Conservation (phyloP, 2,888 invertebrate species). For the Nysson spinosus region DNA sequence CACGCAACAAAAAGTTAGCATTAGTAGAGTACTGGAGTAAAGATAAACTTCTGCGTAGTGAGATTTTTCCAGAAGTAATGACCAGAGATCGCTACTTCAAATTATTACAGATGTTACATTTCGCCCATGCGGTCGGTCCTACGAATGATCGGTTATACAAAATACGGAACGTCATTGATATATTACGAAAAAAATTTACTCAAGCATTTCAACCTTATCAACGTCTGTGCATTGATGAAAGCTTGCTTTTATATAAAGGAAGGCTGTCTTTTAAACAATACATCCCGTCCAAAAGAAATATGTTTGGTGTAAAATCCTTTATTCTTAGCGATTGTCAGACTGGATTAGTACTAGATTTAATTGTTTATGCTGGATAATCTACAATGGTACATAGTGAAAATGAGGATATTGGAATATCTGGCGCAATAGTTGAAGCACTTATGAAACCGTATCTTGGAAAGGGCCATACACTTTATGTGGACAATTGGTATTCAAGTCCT, state of each 20-base stretch:
- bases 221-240: too few species aligned
- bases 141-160: constrained; percentile 9
- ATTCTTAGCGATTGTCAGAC: constrained; percentile 11
- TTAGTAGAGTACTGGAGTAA: too few species aligned
- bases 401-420: constrained; percentile 14
- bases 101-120: constrained; percentile 14
- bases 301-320: constrained; percentile 3
- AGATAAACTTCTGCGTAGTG: constrained; percentile 13
- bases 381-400: constrained; percentile 9
- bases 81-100: constrained; percentile 18
- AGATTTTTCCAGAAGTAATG: constrained; percentile 10
- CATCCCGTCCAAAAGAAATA: too few species aligned
- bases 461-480: constrained; percentile 2
- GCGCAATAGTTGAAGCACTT: constrained; percentile 10
- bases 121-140: background rate
- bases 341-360: constrained; percentile 14
- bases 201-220: constrained; percentile 8
- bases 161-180: constrained; percentile 11
- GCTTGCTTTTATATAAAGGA: too few species aligned
- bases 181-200: constrained; percentile 3
- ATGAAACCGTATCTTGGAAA: constrained; percentile 1
- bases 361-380: constrained; percentile 8
- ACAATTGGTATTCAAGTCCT: constrained; percentile 1
- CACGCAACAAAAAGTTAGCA: constrained; percentile 13
- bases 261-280: too few species aligned